Evolutionary conservation across 2,888 invertebrate species (phyloP).

Genomic region (Nycteola revayana): DNA sequence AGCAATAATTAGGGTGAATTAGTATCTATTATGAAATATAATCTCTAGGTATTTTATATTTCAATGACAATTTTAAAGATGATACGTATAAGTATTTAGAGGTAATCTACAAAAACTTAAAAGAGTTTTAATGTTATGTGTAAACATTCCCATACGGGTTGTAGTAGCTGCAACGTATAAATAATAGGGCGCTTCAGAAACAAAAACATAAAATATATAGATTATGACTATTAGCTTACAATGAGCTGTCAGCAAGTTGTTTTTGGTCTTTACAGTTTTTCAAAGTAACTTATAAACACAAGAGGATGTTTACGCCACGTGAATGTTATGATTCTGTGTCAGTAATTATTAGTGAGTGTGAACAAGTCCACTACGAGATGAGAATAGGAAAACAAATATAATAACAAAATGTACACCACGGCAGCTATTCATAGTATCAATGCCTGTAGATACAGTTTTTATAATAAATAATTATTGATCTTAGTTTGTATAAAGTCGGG

Average conservation of each 20-base stretch:
- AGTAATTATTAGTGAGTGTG: conserved; percentile 78
- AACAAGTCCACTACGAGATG: conserved; percentile 72
- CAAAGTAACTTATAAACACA: conserved; percentile 45
- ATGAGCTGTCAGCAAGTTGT: conserved; percentile 70
- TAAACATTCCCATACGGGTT: conserved; percentile 75
- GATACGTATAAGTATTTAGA: conserved; percentile 20
- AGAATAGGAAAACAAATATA: conserved; percentile 73
- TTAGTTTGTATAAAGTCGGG: conserved; percentile 34
- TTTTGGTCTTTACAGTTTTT: conserved; percentile 64
- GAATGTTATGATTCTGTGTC: conserved; percentile 76
- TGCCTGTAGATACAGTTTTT: conserved; percentile 54
- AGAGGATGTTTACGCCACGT: conserved; percentile 77
- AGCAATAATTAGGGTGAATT: too few species aligned
- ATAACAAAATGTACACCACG: conserved; percentile 62
- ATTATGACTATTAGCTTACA: conserved; percentile 74
- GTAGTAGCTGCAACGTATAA: conserved; percentile 56
- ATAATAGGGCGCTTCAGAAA: conserved; percentile 55
- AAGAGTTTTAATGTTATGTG: conserved; percentile 59
- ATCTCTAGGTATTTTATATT: too few species aligned
- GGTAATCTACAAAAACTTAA: conserved; percentile 38
- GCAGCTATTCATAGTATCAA: conserved; percentile 60
- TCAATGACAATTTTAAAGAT: conserved; percentile 10
- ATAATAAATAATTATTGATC: conserved; percentile 49
- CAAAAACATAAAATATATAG: conserved; percentile 61
- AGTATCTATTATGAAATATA: too few species aligned